These are phyloP conservation scores for Pogoniulus pusillus DNA, from an alignment of 2,797 vertebrate species.

Conservation along the genomic window DNA sequence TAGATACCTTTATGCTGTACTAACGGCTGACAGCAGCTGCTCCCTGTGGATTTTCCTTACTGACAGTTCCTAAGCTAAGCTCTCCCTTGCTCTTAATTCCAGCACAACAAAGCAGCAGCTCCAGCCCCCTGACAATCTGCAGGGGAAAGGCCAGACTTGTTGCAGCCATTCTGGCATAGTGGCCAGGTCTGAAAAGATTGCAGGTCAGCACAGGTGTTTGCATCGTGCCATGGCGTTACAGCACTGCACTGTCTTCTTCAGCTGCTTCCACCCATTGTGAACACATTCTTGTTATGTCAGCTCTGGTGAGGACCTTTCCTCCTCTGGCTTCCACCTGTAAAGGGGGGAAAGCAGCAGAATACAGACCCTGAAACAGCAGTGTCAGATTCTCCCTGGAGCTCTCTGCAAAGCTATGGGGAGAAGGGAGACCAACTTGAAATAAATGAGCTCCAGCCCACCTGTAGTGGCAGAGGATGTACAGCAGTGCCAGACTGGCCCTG, in stretches of 20 bases:
- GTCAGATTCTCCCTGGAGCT: not conserved
- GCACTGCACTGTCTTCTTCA: not conserved
- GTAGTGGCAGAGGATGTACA: not conserved
- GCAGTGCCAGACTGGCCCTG: not conserved
- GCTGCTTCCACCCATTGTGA: not conserved
- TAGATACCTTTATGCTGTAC: not conserved
- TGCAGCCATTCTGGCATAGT: fast-evolving
- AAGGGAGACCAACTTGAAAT: not conserved
- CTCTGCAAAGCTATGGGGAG: not conserved
- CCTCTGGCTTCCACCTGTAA: not conserved
- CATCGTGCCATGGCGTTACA: not conserved
- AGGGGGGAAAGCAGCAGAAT: not conserved
- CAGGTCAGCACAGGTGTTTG: not conserved
- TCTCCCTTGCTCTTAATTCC: not conserved
- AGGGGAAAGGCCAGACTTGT: fast-evolving
- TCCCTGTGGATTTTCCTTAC: not conserved
- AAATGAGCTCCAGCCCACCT: not conserved
- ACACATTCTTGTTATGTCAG: not conserved
- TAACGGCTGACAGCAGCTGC: not conserved
- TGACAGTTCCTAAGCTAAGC: not conserved
- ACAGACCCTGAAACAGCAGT: not conserved
- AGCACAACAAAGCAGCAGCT: not conserved
- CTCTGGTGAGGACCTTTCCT: not conserved
- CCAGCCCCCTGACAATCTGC: not conserved
- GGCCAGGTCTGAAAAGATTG: not conserved